A percentile compares a stretch with the other conserved stretches of the same genome.
phyloP scores from a whole-genome alignment of 2,113 vertebrate species.

The Oncorhynchus keta region DNA sequence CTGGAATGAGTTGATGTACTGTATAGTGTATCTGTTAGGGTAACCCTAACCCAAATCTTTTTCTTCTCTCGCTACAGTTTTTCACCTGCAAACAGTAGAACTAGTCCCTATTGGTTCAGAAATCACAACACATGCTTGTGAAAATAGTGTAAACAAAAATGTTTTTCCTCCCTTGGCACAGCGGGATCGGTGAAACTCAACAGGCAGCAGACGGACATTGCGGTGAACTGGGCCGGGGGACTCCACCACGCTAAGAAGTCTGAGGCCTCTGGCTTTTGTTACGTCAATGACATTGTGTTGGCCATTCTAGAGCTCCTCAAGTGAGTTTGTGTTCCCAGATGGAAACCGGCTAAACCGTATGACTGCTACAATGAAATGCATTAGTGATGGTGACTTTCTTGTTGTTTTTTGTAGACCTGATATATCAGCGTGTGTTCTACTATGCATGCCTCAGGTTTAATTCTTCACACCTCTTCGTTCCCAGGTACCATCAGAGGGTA shows the following conservation, averaged over 20 bases:
- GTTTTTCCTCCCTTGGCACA: slow-evolving; percentile 42
- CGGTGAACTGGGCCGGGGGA: slow-evolving; percentile 95
- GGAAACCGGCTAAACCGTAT: neutral
- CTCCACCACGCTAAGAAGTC: slow-evolving; percentile 93
- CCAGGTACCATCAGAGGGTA: slow-evolving; percentile 95
- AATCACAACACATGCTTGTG: neutral
- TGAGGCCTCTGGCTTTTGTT: slow-evolving; percentile 94
- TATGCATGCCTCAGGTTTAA: neutral
- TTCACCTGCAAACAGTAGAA: neutral
- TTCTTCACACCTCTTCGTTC: neutral
- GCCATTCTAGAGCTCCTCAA: slow-evolving; percentile 95
- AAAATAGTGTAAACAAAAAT: neutral
- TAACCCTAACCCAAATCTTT: too few relatives aligned
- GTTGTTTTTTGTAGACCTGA: neutral
- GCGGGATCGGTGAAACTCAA: slow-evolving; percentile 95
- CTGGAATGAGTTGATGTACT: too few relatives aligned
- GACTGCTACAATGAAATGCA: neutral
- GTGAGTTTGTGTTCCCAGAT: slow-evolving; percentile 66
- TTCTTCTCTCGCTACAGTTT: too few relatives aligned
- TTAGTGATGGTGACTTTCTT: neutral
- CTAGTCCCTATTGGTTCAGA: neutral
- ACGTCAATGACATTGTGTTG: slow-evolving; percentile 93
- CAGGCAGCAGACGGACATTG: slow-evolving; percentile 96
- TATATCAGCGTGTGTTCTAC: neutral
- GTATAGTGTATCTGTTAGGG: too few relatives aligned